Evolutionary conservation across 2,113 vertebrate species (phyloP), one percentile per base, ranked within the genome.

Genomic region (Hyla sarda): DNA sequence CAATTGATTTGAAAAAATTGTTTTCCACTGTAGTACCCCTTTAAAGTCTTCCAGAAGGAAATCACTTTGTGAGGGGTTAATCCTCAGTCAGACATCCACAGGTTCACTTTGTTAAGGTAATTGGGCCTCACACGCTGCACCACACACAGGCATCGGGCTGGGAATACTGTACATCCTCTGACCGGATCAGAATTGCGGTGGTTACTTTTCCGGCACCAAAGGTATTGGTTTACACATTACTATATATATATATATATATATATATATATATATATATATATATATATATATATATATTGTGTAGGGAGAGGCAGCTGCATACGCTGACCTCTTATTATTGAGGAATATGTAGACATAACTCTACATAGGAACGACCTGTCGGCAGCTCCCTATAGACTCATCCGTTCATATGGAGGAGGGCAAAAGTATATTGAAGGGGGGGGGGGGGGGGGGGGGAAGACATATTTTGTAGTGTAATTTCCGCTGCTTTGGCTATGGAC

Each of bases 381-480:
- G 25, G 37, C 21, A 50, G 12, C 60, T 83, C 48, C 65, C 73
- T 8, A n/a, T 28, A 48, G 56, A 65, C 16, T 85, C 28, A 65
- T 65, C 56, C 16, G 34, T 23, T 28, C 21, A 28, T 52, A 41
- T 65, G 19, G 21, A 85, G 41, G 56, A 10, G 56, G 34, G 32
- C 73, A 77, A 37, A 78, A 84, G 25, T 62, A 67, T 65, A 73
- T 80, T 72, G 47, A 58, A 72, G 17, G 25, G 41, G 28, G 34
- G n/a, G n/a, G n/a, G n/a, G n/a, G n/a, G n/a, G n/a, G n/a, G 41
- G 41, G 41, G 17, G 25, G 41, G 28, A 19, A 30, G 60, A 30
- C 25, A 32, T 72, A 73, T 50, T 71, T 37, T 58, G 32, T 62
- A 79, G 84, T 30, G 48, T 81, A 6, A 80, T 86, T 81, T 81